Conservation (phyloP, 2,797 vertebrate genomes). For the Rallus crepitans region DNA sequence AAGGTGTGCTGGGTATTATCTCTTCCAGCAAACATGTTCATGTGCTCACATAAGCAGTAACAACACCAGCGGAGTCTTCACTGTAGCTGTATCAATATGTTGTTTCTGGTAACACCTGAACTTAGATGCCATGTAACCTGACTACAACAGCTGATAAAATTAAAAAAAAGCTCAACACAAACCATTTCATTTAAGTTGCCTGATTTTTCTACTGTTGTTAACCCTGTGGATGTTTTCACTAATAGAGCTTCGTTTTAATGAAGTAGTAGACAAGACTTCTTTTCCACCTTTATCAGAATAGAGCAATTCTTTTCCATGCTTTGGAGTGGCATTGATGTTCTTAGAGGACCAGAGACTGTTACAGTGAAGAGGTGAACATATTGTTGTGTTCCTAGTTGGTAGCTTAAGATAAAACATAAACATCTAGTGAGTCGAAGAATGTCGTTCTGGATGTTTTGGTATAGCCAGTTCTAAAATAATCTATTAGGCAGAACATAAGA, state of each 20-base stretch:
- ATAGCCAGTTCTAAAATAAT: conserved; percentile 34
- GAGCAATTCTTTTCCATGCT: background rate
- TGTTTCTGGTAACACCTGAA: background rate
- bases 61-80: background rate
- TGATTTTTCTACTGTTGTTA: background rate
- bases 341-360: background rate
- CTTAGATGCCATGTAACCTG: background rate
- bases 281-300: background rate
- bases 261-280: background rate
- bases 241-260: background rate
- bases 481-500: background rate
- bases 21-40: background rate
- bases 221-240: background rate
- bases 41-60: background rate
- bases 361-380: background rate
- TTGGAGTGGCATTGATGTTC: background rate
- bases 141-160: background rate
- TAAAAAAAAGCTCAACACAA: too few relatives aligned
- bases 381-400: background rate
- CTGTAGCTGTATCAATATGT: background rate
- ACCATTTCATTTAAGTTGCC: background rate
- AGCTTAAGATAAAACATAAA: conserved; percentile 1
- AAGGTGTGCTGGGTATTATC: background rate
- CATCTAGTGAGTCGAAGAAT: background rate
- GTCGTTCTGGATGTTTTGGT: conserved; percentile 28